Evolutionary conservation across 1,140 invertebrate species (phyloP).

Genomic region (Spodoptera frugiperda): DNA sequence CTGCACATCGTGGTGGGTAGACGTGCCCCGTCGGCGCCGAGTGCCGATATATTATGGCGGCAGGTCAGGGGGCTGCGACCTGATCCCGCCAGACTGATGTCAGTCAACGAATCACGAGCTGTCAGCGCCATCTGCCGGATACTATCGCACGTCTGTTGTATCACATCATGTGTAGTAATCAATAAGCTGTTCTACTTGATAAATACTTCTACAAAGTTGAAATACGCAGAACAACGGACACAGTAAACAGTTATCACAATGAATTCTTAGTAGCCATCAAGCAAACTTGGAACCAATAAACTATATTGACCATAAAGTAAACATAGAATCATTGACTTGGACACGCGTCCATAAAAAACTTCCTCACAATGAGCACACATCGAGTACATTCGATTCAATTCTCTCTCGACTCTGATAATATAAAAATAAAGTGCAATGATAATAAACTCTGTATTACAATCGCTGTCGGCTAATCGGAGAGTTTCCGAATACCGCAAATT

Average conservation of each 20-base stretch:
- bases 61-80: constrained; percentile 1
- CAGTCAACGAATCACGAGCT: constrained; percentile 2
- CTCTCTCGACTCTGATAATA: constrained; percentile 4
- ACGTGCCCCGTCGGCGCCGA: constrained; percentile 40
- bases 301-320: too few species aligned
- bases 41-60: constrained; percentile 40
- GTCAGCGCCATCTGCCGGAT: neutral
- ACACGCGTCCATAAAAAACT: neutral
- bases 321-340: neutral
- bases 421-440: constrained; percentile 43
- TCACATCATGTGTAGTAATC: too few species aligned
- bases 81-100: neutral
- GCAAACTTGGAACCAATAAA: too few species aligned
- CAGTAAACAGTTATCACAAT: too few species aligned
- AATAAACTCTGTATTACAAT: constrained; percentile 31
- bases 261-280: too few species aligned
- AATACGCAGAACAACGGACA: too few species aligned
- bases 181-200: too few species aligned
- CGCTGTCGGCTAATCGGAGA: constrained; percentile 36
- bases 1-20: constrained; percentile 24
- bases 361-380: neutral
- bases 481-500: constrained; percentile 42
- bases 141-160: neutral
- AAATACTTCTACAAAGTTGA: too few species aligned
- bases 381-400: neutral